Base-by-base conservation (phyloP, 2,888 invertebrate species). In the Teleogryllus oceanicus region DNA sequence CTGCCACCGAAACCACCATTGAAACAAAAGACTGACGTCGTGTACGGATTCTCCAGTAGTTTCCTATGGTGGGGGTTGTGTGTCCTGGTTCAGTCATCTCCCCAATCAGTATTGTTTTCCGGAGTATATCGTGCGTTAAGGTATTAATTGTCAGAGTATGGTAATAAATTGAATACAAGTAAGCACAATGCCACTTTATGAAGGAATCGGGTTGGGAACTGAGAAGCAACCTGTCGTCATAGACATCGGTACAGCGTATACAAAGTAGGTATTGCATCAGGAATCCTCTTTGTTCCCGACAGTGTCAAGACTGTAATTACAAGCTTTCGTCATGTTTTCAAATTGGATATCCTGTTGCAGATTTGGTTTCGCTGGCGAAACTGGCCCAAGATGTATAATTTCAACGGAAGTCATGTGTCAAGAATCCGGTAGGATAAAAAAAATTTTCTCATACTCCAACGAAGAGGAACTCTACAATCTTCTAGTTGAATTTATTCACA, bases 331-430 rank as follows among this genome's bases (percentile, higher is more conserved):
- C 75, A 16, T 24, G 8, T 3, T 13, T 24, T 77, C 77, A 5
- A 78, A 50, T 74, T 78, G 62, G 74, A 24, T 74, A 79, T 18
- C 77, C 62, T 76, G 18, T 77, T 20, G 75, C 83, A 97, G 97
- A 87, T 94, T 96, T 87, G 98, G 98, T 49, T 96, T 97, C 87
- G 94, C 95, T 50, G 95, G 96, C 13, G 98, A 98, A 88, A 90
- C 92, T 78, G 92, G 93, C 74, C 98, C 98, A 49, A 90, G 97
- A 83, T 94, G 94, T 85, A 96, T 98, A 82, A 92, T 97, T 82
- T 92, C 92, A 78, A 93, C 95, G 0, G 92, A 93, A 86, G 91
- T 94, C 76, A 92, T 91, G 86, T 92, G 93, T 84, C 88, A 92
- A 2, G 89, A 90, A 79, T 90, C 91, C 78, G 91, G 92, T 12